A percentile compares a stretch with the other conserved stretches of the same genome.
phyloP scores from a whole-genome alignment of 2,888 invertebrate species.

The Lapara coniferarum region DNA sequence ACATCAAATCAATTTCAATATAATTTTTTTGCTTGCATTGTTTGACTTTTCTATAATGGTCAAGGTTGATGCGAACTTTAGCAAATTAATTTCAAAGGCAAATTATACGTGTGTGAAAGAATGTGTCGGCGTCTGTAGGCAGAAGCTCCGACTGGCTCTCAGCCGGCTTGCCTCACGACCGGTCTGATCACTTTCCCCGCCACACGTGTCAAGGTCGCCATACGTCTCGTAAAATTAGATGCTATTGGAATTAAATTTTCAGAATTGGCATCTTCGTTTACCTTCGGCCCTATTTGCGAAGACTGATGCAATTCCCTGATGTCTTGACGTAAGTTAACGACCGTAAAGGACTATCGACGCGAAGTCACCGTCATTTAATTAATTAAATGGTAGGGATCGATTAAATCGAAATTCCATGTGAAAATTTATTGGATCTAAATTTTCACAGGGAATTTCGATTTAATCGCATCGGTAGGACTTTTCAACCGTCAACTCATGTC shows the following conservation, averaged over 20 bases:
- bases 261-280: slow-evolving; percentile 35
- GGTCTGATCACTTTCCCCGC: slow-evolving; percentile 78
- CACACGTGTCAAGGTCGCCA: slow-evolving; percentile 75
- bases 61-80: slow-evolving; percentile 14
- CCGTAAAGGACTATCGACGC: no score
- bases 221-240: slow-evolving; percentile 48
- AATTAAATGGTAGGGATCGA: no score
- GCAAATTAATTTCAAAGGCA: not conserved
- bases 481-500: no score
- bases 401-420: no score
- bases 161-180: slow-evolving; percentile 69
- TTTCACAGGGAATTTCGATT: no score
- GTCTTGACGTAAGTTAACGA: no score
- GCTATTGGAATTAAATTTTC: slow-evolving; percentile 44
- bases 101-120: slow-evolving; percentile 26
- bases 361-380: no score
- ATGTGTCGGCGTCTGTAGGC: slow-evolving; percentile 16
- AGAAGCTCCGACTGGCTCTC: slow-evolving; percentile 33
- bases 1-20: not conserved
- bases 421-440: no score
- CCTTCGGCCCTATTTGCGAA: slow-evolving; percentile 36
- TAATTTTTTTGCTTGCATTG: not conserved
- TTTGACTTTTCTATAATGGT: not conserved
- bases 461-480: no score
- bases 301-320: slow-evolving; percentile 30